Conservation (phyloP, 2,888 invertebrate genomes). For the Carabus problematicus region DNA sequence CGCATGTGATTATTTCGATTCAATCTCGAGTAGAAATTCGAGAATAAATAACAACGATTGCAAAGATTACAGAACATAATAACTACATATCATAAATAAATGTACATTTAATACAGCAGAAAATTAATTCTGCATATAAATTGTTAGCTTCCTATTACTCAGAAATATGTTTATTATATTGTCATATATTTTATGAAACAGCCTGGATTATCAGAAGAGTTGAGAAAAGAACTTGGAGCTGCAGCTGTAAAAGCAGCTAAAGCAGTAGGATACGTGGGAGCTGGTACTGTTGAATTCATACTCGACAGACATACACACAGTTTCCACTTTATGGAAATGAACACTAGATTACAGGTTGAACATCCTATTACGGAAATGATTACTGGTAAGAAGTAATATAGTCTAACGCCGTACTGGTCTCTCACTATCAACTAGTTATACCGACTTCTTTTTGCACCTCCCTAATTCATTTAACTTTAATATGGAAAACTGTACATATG, state of each 20-base stretch:
- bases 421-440: no score
- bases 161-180: no score
- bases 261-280: constrained; percentile 96
- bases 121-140: no score
- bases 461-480: background rate
- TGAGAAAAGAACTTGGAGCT: constrained; percentile 79
- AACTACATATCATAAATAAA: background rate
- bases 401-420: background rate
- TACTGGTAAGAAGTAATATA: constrained; percentile 67
- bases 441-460: no score
- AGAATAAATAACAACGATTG: background rate
- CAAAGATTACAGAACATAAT: background rate
- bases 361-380: constrained; percentile 98
- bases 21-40: no score
- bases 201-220: constrained; percentile 83
- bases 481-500: no score
- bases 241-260: constrained; percentile 94
- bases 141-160: no score
- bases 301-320: constrained; percentile 83
- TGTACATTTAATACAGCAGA: background rate
- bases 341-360: constrained; percentile 94
- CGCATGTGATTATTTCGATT: no score
- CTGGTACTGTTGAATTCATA: constrained; percentile 98
- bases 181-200: constrained; percentile 54
- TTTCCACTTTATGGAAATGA: constrained; percentile 99